phyloP scores from a whole-genome alignment of 37 sponge, comb jelly and placozoan species.

The Axinella damicornis region DNA sequence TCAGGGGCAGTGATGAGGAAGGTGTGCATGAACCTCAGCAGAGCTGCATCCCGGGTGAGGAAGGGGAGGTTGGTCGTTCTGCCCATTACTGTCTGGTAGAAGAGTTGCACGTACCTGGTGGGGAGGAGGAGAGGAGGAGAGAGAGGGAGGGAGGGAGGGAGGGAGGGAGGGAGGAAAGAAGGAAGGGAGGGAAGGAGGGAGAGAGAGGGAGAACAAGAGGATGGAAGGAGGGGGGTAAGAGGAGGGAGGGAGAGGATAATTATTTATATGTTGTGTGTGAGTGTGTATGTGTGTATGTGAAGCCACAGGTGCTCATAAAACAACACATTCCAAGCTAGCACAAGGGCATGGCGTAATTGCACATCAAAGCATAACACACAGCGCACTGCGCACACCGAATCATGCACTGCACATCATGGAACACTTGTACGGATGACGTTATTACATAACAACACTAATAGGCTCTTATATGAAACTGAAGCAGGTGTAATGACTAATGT shows the following conservation, averaged over 20 bases:
- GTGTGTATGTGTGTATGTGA: conserved; percentile 8
- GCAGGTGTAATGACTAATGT: too few relatives aligned
- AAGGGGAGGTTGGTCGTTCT: conserved; percentile 8
- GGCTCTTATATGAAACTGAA: too few relatives aligned
- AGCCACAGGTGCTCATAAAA: background rate
- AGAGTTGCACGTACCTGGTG: conserved; percentile 34
- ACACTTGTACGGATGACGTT: too few relatives aligned
- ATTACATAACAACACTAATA: too few relatives aligned
- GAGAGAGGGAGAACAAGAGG: background rate
- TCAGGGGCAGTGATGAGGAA: conserved; percentile 67
- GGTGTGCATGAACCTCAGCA: conserved; percentile 66
- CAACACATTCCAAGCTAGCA: too few relatives aligned
- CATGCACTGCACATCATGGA: too few relatives aligned
- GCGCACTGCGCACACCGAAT: too few relatives aligned
- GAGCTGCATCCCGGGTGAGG: conserved; percentile 51
- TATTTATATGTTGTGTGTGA: background rate
- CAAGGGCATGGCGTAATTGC: too few relatives aligned
- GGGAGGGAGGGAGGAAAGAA: background rate
- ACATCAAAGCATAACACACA: too few relatives aligned
- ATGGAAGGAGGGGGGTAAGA: background rate
- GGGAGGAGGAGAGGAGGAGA: too few relatives aligned
- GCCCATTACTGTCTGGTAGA: conserved; percentile 14
- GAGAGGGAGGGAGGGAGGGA: too few relatives aligned
- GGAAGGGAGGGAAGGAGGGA: background rate
- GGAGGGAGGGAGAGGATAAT: background rate